A percentile compares a stretch with the other conserved stretches of the same genome.
Evolutionary conservation across 2,113 vertebrate species (phyloP).

Genomic region (Hippocampus mohnikei): DNA sequence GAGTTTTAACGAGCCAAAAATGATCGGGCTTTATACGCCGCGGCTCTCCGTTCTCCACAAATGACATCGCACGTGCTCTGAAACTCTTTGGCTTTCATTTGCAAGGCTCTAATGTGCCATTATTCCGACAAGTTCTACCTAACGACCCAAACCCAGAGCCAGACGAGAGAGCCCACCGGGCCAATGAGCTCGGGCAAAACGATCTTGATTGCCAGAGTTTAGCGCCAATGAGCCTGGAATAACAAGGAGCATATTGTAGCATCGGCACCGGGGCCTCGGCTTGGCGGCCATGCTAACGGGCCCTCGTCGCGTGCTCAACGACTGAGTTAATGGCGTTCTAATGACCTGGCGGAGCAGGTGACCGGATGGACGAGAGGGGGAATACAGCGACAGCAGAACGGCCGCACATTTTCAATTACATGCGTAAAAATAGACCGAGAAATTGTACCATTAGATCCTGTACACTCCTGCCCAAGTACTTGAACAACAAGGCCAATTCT

Average conservation of each 20-base stretch:
- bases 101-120: constrained; percentile 64
- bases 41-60: constrained; percentile 47
- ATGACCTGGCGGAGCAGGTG: constrained; percentile 57
- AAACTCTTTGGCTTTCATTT: constrained; percentile 58
- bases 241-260: constrained; percentile 75
- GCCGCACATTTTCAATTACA: background rate
- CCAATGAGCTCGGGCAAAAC: constrained; percentile 75
- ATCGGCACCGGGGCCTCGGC: constrained; percentile 57
- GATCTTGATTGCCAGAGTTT: constrained; percentile 69
- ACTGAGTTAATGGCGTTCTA: constrained; percentile 65
- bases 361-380: constrained; percentile 45
- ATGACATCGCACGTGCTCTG: constrained; percentile 49
- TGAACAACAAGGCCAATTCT: too few species aligned
- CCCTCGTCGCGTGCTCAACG: constrained; percentile 58
- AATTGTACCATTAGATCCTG: too few species aligned
- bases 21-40: constrained; percentile 50
- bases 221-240: constrained; percentile 76
- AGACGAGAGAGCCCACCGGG: constrained; percentile 66
- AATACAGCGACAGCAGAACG: constrained; percentile 45
- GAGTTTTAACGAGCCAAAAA: constrained; percentile 35
- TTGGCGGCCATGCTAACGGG: constrained; percentile 63
- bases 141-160: constrained; percentile 63
- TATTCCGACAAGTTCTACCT: constrained; percentile 63
- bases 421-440: too few species aligned
- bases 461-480: background rate